A percentile compares a stretch with the other conserved stretches of the same genome.
Evolutionary conservation across 2,797 vertebrate genomes (phyloP).

Genomic region (Thripadectes ignobilis): DNA sequence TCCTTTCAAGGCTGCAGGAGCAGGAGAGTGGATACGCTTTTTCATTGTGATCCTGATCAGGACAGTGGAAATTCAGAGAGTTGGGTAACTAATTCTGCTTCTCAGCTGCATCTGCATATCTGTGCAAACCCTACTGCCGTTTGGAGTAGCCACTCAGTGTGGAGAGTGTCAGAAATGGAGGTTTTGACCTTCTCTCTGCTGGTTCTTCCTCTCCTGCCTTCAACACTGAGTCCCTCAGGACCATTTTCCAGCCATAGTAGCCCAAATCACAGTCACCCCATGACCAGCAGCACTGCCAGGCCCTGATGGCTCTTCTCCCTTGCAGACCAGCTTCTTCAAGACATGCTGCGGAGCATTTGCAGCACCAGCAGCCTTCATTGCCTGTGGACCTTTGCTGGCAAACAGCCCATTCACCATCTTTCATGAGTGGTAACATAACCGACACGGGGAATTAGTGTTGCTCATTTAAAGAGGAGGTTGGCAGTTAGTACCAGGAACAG

Average conservation of each 20-base stretch:
- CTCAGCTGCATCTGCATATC: rapidly evolving
- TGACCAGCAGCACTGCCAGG: not conserved
- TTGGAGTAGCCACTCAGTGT: not conserved
- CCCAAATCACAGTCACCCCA: not conserved
- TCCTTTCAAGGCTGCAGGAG: not conserved
- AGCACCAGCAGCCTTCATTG: not conserved
- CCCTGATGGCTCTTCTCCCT: not conserved
- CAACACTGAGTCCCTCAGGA: not conserved
- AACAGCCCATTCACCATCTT: slow-evolving; percentile 36
- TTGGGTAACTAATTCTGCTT: not conserved
- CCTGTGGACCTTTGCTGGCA: slow-evolving; percentile 21
- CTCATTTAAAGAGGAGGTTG: slow-evolving; percentile 50
- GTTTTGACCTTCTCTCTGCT: not conserved
- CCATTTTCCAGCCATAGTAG: not conserved
- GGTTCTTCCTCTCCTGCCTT: not conserved
- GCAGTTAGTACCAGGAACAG: slow-evolving; percentile 37
- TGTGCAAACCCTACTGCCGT: not conserved
- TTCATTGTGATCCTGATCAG: not conserved
- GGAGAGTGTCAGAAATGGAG: not conserved
- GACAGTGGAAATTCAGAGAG: not conserved
- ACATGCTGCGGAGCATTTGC: not conserved
- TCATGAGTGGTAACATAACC: not conserved
- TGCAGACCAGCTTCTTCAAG: not conserved
- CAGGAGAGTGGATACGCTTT: not conserved
- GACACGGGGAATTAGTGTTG: slow-evolving; percentile 2